Percentiles rank a stretch among this genome's conserved stretches.
phyloP scores from a whole-genome alignment of 2,113 vertebrate species.

The Passer montanus region DNA sequence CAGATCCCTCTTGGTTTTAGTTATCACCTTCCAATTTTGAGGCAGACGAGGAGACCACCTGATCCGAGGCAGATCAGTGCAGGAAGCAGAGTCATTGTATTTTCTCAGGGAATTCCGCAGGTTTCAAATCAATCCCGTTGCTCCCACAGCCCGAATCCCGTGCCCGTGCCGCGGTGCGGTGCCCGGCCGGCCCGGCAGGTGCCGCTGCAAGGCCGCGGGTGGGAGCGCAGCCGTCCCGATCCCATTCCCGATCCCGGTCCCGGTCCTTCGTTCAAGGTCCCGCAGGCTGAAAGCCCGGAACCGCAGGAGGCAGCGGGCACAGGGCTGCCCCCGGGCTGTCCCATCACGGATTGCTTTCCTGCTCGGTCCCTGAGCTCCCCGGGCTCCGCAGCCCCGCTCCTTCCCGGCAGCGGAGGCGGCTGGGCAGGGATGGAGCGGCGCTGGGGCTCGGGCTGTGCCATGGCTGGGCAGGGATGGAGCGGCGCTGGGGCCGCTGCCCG shows the following conservation, averaged over 20 bases:
- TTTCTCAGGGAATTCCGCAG: neutral
- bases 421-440: fast-evolving
- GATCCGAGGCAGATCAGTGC: neutral
- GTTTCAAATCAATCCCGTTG: fast-evolving
- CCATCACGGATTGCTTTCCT: fast-evolving
- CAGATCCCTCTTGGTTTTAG: neutral
- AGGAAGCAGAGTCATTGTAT: neutral
- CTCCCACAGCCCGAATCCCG: fast-evolving
- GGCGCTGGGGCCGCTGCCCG: too few relatives aligned
- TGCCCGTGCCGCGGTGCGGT: neutral
- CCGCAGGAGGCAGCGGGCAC: fast-evolving
- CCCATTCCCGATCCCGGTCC: fast-evolving
- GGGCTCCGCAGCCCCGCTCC: neutral
- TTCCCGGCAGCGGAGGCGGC: fast-evolving
- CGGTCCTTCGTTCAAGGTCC: fast-evolving
- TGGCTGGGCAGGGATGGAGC: too few relatives aligned
- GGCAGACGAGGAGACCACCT: neutral
- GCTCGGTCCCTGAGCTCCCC: fast-evolving
- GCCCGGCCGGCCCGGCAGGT: neutral
- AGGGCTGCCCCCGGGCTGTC: neutral
- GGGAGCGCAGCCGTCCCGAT: fast-evolving
- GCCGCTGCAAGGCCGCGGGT: neutral
- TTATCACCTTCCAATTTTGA: neutral
- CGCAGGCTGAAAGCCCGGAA: fast-evolving
- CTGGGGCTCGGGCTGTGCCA: too few relatives aligned